A percentile compares a stretch with the other conserved stretches of the same genome.
Evolutionary conservation across 2,113 vertebrate genomes (phyloP).

Genomic region (Phalacrocorax brasilianus): DNA sequence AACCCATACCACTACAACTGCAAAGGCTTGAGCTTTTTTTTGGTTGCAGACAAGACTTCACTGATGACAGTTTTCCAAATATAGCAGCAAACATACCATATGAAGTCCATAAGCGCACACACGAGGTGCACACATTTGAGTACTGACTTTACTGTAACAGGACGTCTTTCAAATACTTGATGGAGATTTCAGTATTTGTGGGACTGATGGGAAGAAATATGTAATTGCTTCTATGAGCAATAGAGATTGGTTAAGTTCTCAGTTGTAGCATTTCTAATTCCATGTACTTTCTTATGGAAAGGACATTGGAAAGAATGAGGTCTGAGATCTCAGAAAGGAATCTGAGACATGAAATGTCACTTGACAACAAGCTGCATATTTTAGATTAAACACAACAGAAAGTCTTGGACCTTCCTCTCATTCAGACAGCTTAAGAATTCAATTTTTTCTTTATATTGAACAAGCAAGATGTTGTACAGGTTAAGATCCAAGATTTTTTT

Average conservation of each 20-base stretch:
- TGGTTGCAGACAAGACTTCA: not conserved
- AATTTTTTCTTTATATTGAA: not conserved
- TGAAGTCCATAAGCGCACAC: not conserved
- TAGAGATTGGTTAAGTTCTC: not conserved
- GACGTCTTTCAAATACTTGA: not conserved
- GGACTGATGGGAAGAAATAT: not conserved
- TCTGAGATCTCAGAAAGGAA: not conserved
- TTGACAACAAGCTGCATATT: not conserved
- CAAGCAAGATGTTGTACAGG: not conserved
- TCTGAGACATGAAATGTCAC: not conserved
- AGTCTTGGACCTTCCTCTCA: not conserved
- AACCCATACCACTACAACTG: not conserved
- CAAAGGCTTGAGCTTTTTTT: not conserved
- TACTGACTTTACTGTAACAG: not conserved
- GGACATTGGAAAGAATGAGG: not conserved
- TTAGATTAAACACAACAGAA: not conserved
- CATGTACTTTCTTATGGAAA: not conserved
- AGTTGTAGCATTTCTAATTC: not conserved
- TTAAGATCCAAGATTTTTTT: not conserved
- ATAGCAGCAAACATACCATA: not conserved
- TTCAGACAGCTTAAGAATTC: not conserved
- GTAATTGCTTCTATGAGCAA: accelerated
- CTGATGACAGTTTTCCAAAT: not conserved
- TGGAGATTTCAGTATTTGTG: not conserved
- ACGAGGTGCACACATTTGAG: accelerated